These are phyloP conservation scores for Pseudopodoces humilis DNA, from an alignment of 2,113 vertebrate species.

Conservation along the genomic window DNA sequence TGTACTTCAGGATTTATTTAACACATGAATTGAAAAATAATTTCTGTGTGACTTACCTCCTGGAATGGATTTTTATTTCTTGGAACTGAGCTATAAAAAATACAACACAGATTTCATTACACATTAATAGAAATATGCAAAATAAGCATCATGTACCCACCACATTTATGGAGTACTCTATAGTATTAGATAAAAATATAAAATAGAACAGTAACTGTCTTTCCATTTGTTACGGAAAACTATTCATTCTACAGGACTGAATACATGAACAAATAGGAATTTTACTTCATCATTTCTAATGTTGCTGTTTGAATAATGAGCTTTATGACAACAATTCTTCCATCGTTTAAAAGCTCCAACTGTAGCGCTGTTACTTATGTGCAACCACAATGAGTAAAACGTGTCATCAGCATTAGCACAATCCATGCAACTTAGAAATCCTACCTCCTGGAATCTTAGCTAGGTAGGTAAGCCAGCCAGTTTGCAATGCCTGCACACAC, in stretches of 20 bases:
- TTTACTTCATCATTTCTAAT: neutral
- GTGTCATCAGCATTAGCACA: neutral
- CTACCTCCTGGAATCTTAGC: neutral
- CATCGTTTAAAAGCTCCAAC: neutral
- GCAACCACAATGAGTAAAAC: neutral
- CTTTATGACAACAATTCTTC: neutral
- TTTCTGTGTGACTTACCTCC: slow-evolving; percentile 81
- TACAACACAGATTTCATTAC: neutral
- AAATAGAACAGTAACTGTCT: neutral
- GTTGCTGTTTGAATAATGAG: neutral
- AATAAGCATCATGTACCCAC: neutral
- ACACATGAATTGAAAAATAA: neutral
- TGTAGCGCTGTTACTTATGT: neutral
- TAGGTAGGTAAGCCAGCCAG: neutral
- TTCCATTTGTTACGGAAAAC: neutral
- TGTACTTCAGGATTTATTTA: neutral
- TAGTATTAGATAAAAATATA: neutral
- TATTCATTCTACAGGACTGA: neutral
- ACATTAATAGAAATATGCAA: neutral
- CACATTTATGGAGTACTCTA: neutral
- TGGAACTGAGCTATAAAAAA: slow-evolving; percentile 87
- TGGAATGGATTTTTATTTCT: slow-evolving; percentile 99
- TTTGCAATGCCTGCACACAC: neutral
- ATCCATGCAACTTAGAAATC: neutral
- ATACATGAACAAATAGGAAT: neutral